These are phyloP conservation scores for Acanthopleura granulata DNA, from an alignment of 2,888 invertebrate species.

Conservation along the genomic window DNA sequence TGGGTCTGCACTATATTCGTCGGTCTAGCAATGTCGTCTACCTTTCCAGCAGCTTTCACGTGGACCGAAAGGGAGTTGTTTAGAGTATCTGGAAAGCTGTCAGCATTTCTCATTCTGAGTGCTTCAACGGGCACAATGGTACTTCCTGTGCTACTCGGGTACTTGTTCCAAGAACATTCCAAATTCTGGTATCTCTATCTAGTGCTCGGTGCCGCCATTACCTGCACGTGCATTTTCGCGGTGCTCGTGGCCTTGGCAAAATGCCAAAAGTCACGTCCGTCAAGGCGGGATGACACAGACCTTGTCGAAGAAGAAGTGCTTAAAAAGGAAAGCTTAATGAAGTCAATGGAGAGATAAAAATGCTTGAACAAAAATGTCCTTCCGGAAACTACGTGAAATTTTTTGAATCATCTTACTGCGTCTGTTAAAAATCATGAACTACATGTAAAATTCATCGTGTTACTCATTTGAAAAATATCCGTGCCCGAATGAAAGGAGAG, in stretches of 20 bases:
- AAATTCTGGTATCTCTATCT: constrained; percentile 64
- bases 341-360: constrained; percentile 16
- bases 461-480: no score
- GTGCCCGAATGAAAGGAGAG: no score
- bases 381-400: no score
- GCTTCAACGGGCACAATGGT: constrained; percentile 67
- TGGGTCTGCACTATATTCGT: constrained; percentile 64
- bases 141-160: constrained; percentile 63
- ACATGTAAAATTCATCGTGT: no score
- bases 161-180: constrained; percentile 55
- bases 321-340: no score
- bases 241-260: background rate
- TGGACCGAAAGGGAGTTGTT: constrained; percentile 68
- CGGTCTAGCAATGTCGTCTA: constrained; percentile 68
- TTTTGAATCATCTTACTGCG: no score
- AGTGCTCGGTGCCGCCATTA: constrained; percentile 32
- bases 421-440: no score
- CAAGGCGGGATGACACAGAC: no score
- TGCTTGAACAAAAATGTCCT: no score
- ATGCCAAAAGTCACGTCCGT: background rate
- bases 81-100: constrained; percentile 66
- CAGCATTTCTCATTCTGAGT: constrained; percentile 66
- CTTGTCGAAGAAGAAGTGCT: no score
- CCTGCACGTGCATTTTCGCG: background rate
- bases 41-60: constrained; percentile 69